Evolutionary conservation across 1,140 invertebrate genomes (phyloP).

Genomic region (Octopus sinensis): DNA sequence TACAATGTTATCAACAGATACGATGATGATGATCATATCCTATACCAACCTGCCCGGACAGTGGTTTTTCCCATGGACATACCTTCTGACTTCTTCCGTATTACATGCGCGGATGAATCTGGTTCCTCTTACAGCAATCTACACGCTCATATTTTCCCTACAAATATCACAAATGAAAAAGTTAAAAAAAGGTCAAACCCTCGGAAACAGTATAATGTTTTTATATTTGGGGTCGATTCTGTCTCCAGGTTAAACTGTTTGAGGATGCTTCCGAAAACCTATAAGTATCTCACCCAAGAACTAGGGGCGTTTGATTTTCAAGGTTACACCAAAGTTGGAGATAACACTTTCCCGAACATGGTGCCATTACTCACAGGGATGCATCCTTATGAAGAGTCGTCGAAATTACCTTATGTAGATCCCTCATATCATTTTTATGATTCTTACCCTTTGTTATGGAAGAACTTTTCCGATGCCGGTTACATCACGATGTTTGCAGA

Average conservation of each 20-base stretch:
- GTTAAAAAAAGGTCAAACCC: not conserved
- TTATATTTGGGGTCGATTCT: conserved; percentile 79
- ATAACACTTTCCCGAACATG: conserved; percentile 40
- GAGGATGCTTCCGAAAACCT: conserved; percentile 72
- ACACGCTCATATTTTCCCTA: not conserved
- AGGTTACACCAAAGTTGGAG: conserved; percentile 39
- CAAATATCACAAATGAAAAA: conserved; percentile 7
- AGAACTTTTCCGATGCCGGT: conserved; percentile 30
- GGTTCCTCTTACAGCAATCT: not conserved
- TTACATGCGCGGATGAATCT: conserved; percentile 19
- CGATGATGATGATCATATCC: conserved; percentile 15
- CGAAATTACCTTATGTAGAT: not conserved
- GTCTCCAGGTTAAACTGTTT: conserved; percentile 78
- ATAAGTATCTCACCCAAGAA: conserved; percentile 58
- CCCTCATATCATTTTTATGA: conserved; percentile 20
- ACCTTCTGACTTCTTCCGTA: conserved; percentile 16
- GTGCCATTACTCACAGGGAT: conserved; percentile 31
- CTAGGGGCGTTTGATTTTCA: conserved; percentile 30
- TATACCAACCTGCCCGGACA: conserved; percentile 3
- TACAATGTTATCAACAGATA: conserved; percentile 14
- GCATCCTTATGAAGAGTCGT: not conserved
- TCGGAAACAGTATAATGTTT: conserved; percentile 54
- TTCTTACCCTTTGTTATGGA: conserved; percentile 36
- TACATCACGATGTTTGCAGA: conserved; percentile 40
- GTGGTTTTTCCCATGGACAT: conserved; percentile 6